These are phyloP conservation scores for Megaustenia siamemsis DNA, from an alignment of 2,888 invertebrate genomes.

Conservation along the genomic window DNA sequence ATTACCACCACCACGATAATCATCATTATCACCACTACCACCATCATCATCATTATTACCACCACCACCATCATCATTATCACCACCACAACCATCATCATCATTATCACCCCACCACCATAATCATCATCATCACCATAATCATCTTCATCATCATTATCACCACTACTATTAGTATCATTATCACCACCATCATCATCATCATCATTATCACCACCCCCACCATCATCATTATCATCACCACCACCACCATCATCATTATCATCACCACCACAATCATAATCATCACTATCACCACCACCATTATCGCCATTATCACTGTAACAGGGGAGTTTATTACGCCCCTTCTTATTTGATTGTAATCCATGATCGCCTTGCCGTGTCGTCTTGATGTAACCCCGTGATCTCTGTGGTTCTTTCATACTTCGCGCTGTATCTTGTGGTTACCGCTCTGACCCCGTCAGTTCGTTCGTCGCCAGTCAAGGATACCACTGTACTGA, in stretches of 20 bases:
- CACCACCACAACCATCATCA: not conserved
- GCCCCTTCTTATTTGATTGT: not conserved
- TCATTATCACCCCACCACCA: not conserved
- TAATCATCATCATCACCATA: not conserved
- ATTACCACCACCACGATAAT: not conserved
- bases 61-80: not conserved
- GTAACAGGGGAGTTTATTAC: not conserved
- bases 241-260: slow-evolving; percentile 11
- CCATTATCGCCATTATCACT: not conserved
- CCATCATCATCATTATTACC: slow-evolving; percentile 12
- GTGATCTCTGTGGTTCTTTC: no score
- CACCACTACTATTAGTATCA: not conserved
- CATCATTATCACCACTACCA: not conserved
- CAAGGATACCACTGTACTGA: no score
- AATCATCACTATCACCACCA: not conserved
- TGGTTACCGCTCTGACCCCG: no score
- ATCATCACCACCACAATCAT: not conserved
- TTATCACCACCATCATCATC: not conserved
- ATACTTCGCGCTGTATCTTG: no score
- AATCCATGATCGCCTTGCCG: no score
- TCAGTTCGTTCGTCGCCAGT: no score
- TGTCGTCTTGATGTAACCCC: no score
- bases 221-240: slow-evolving; percentile 13
- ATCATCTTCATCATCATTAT: not conserved
- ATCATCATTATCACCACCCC: slow-evolving; percentile 4